Conservation (phyloP, 2,888 invertebrate genomes). For the Halictus ligatus region DNA sequence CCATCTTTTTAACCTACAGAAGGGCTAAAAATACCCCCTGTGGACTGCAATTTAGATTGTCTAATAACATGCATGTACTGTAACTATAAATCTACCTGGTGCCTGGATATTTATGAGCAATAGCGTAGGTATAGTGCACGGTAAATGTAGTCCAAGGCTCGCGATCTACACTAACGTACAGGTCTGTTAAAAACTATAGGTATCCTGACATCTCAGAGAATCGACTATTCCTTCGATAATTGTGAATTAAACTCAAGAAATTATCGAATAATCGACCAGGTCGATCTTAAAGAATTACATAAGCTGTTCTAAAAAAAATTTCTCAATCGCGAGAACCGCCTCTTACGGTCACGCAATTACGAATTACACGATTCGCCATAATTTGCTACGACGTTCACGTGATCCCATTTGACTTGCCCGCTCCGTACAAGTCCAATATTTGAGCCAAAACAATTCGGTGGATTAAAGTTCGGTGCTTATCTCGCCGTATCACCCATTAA, state of each 20-base stretch:
- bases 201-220: background rate
- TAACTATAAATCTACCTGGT: conserved; percentile 4
- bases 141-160: conserved; percentile 11
- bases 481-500: background rate
- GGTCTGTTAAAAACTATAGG: background rate
- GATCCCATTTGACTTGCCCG: background rate
- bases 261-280: background rate
- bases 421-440: background rate
- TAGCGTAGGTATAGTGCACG: background rate
- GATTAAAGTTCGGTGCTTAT: background rate
- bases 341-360: background rate
- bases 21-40: background rate
- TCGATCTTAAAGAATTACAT: background rate
- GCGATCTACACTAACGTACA: background rate
- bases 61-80: background rate
- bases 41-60: background rate
- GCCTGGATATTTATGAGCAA: background rate
- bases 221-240: too few relatives aligned
- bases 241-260: background rate
- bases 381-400: background rate
- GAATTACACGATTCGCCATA: background rate
- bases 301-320: background rate
- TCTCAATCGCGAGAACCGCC: background rate
- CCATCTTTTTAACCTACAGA: background rate
- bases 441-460: background rate